Evolutionary conservation across 2,113 vertebrate genomes (phyloP), one percentile per base, ranked within the genome.

Genomic region (Atlantisia rogersi): DNA sequence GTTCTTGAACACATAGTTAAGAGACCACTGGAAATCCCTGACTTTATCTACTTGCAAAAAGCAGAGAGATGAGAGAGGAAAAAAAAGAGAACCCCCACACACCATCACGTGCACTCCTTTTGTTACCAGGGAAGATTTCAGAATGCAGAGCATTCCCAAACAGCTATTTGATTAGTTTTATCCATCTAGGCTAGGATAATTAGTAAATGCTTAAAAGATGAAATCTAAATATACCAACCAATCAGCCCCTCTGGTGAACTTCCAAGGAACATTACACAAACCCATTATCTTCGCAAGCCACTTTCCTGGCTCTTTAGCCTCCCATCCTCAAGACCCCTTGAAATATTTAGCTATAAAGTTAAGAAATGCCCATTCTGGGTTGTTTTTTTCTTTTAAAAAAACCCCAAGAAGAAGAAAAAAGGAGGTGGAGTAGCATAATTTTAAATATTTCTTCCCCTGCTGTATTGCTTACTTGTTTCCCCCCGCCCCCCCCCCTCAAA

Each of bases 181-280:
- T 88, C 93, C 95, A 98, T 87, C 88, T 53, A 89, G 71, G 87
- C 92, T 90, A 79, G 78, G 91, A 84, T 97, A 97, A 98, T 98
- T 97, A 98, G 84, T 92, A 96, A 97, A 97, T 85, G 96, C 96
- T 96, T 97, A 79, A 94, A 95, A 97, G 97, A 97, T 96, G 97
- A 96, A 95, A 97, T 96, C 98, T 97, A 97, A 98, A 97, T 95
- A 97, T 85, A 96, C 95, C 93, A 89, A 97, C 97, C 97, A 95
- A 97, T 96, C 95, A 88, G 78, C 63, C 93, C 94, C 84, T 93
- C 92, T 94, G 88, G 77, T 88, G 93, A 95, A 95, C 91, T 92
- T 96, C 90, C 88, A 86, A 71, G 60, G 96, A 97, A 97, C 94
- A 82, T 93, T 81, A 65, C 64, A 68, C 92, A 95, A 94, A 92